Evolutionary conservation across 1,140 invertebrate genomes (phyloP).

Genomic region (Trichonephila clavipes): DNA sequence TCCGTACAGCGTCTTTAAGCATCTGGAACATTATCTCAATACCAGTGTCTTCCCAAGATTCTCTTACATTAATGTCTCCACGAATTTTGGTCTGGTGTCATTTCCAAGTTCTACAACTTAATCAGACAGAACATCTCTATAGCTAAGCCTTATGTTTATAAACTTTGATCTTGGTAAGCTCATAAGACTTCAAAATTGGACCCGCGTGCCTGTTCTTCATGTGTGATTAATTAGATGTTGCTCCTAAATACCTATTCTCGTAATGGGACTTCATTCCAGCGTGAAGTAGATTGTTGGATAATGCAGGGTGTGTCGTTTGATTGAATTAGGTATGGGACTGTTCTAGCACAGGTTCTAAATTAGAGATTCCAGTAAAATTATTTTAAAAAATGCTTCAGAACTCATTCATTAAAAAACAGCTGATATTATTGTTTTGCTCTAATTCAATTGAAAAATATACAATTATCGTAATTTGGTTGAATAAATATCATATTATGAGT

Average conservation of each 20-base stretch:
- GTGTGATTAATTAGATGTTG: not conserved
- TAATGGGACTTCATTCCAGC: not conserved
- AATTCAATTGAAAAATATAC: not conserved
- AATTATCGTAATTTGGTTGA: not conserved
- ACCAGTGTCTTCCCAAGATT: not conserved
- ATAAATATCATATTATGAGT: not conserved
- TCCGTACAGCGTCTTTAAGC: not conserved
- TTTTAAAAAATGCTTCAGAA: not conserved
- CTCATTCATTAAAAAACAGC: not conserved
- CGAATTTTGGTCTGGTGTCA: not conserved
- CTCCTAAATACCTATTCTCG: not conserved
- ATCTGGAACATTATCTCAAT: not conserved
- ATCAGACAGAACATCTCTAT: not conserved
- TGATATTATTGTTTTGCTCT: not conserved
- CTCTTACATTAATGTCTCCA: not conserved
- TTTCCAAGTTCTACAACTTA: not conserved
- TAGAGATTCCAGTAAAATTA: not conserved
- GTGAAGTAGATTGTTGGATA: not conserved
- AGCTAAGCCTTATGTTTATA: not conserved
- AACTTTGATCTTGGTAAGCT: not conserved
- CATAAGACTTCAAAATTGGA: not conserved
- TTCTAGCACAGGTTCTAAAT: not conserved
- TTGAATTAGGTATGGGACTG: accelerated
- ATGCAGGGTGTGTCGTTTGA: not conserved
- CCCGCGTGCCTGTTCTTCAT: not conserved